Conservation (phyloP, 2,888 invertebrate species). For the Andrena bicolor region DNA sequence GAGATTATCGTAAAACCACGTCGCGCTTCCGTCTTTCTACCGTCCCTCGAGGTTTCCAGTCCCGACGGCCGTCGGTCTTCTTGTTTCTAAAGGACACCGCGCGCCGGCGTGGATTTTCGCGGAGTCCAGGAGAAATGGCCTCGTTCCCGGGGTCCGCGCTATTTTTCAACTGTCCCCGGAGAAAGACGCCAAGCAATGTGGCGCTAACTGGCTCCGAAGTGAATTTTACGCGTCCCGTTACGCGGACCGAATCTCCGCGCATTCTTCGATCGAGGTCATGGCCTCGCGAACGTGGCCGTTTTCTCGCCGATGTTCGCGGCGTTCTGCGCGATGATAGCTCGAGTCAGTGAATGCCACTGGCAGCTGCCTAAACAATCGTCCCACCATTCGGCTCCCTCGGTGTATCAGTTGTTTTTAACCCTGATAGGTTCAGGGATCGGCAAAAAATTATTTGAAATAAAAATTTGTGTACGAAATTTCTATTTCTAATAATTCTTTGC, state of each 20-base stretch:
- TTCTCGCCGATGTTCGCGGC: slow-evolving; percentile 35
- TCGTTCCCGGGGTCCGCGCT: neutral
- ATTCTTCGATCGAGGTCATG: slow-evolving; percentile 71
- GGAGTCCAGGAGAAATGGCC: neutral
- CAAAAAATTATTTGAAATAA: too few relatives aligned
- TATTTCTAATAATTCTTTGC: too few relatives aligned
- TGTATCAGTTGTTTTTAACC: too few relatives aligned
- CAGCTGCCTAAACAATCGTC: neutral
- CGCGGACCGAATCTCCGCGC: slow-evolving; percentile 68
- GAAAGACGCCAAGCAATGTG: slow-evolving; percentile 15
- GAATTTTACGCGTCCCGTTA: slow-evolving; percentile 70
- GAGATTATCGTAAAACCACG: slow-evolving; percentile 34
- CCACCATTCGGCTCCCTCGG: too few relatives aligned
- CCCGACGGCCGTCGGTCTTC: neutral
- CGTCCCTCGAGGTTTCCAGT: slow-evolving; percentile 10
- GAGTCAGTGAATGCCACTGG: slow-evolving; percentile 31
- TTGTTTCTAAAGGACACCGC: neutral
- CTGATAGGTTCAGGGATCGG: too few relatives aligned
- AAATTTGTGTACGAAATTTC: too few relatives aligned
- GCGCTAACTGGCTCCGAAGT: slow-evolving; percentile 36
- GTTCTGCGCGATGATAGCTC: slow-evolving; percentile 30
- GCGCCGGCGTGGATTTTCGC: neutral
- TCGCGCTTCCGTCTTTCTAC: slow-evolving; percentile 32
- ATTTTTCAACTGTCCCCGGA: slow-evolving; percentile 1
- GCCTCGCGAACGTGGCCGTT: slow-evolving; percentile 58